Percentiles rank a stretch among this genome's conserved stretches.
phyloP scores from a whole-genome alignment of 2,888 invertebrate genomes.

The Drosophila formosana region DNA sequence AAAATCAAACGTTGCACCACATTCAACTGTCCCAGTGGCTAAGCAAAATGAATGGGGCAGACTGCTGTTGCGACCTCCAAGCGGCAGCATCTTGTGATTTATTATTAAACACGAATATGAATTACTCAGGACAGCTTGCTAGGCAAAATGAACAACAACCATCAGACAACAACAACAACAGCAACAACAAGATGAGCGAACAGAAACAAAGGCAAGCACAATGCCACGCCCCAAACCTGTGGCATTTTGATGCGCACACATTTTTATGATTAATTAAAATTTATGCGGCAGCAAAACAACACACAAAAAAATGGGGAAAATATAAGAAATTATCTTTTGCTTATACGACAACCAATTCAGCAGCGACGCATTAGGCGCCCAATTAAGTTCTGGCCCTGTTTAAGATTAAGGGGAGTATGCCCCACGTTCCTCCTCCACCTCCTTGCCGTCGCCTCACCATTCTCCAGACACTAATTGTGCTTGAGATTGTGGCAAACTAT shows the following conservation, averaged over 20 bases:
- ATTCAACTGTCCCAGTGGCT: slow-evolving; percentile 46
- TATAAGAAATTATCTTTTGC: slow-evolving; percentile 17
- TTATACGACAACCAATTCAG: slow-evolving; percentile 24
- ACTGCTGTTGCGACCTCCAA: slow-evolving; percentile 34
- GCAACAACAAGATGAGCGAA: neutral
- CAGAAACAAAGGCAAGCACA: slow-evolving; percentile 12
- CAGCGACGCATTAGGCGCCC: slow-evolving; percentile 42
- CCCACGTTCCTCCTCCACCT: slow-evolving; percentile 2
- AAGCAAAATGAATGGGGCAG: slow-evolving; percentile 52
- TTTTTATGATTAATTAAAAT: slow-evolving; percentile 81
- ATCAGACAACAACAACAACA: slow-evolving; percentile 6
- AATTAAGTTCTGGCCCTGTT: slow-evolving; percentile 48
- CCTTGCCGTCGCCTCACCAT: neutral
- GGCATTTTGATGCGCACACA: slow-evolving; percentile 69
- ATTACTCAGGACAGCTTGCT: slow-evolving; percentile 59
- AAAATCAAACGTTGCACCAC: slow-evolving; percentile 63
- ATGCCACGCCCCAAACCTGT: slow-evolving; percentile 54
- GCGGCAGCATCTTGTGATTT: slow-evolving; percentile 75
- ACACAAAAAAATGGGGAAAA: slow-evolving; percentile 3
- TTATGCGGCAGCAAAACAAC: slow-evolving; percentile 56
- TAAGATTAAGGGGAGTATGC: slow-evolving; percentile 41
- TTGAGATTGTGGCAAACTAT: slow-evolving; percentile 50
- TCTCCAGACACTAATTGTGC: slow-evolving; percentile 36
- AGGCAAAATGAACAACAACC: slow-evolving; percentile 32
- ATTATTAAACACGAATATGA: slow-evolving; percentile 80